phyloP scores from a whole-genome alignment of 2,888 invertebrate genomes.

The Phorcus lineatus region DNA sequence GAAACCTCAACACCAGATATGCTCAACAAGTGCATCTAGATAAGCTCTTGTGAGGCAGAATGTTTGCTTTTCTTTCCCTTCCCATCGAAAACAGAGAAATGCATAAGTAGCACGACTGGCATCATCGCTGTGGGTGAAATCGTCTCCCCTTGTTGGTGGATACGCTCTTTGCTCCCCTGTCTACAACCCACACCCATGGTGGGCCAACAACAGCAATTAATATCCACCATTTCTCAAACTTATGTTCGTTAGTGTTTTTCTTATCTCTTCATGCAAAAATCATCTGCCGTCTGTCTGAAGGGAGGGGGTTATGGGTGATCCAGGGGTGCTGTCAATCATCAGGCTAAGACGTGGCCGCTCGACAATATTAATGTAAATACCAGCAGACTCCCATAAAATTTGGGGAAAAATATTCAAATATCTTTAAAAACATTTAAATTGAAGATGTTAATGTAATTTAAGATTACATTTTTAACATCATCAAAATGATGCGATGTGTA shows the following conservation, averaged over 20 bases:
- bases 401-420: not conserved
- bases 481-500: not conserved
- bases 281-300: not conserved
- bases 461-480: not conserved
- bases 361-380: no score
- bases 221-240: constrained; percentile 10
- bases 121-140: not conserved
- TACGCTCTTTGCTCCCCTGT: no score
- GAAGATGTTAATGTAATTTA: not conserved
- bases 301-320: no score
- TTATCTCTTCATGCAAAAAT: constrained; percentile 1
- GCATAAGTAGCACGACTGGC: not conserved
- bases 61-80: constrained; percentile 23
- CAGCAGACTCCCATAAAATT: not conserved
- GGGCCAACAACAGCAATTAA: constrained; percentile 7
- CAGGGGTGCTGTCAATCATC: no score
- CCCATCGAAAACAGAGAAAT: not conserved
- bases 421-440: not conserved
- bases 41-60: constrained; percentile 17
- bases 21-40: constrained; percentile 19
- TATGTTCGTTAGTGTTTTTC: constrained; percentile 9
- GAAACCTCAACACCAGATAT: constrained; percentile 6
- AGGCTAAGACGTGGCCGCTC: no score
- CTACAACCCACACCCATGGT: not conserved
- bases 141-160: not conserved